Conservation (phyloP, 1,140 invertebrate species). For the Whitmania pigra region DNA sequence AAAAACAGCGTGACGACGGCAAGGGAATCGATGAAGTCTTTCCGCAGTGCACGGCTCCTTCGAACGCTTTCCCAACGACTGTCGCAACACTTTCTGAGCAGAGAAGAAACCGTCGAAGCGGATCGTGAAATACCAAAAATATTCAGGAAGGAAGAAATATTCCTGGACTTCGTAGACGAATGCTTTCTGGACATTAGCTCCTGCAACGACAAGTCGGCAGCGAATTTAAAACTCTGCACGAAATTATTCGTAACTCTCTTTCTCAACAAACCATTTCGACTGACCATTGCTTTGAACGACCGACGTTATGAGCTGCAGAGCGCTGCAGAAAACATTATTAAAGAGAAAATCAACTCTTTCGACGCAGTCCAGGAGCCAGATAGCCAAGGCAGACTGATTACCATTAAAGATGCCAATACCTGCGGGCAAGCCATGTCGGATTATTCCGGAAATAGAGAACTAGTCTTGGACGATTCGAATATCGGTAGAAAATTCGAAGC, state of each 20-base stretch:
- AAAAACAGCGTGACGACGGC: background rate
- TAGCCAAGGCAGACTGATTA: background rate
- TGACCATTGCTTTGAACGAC: conserved; percentile 1
- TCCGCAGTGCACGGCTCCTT: background rate
- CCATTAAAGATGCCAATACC: background rate
- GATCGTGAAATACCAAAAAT: background rate
- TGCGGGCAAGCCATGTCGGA: background rate
- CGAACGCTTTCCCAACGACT: background rate
- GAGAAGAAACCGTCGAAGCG: background rate
- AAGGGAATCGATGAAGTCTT: background rate
- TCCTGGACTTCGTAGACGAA: background rate
- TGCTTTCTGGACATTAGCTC: background rate
- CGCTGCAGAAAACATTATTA: background rate
- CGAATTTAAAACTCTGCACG: conserved; percentile 1
- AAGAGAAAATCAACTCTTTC: background rate
- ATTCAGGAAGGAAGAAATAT: background rate
- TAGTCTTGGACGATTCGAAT: background rate
- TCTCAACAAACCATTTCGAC: background rate
- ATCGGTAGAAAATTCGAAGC: conserved; percentile 5
- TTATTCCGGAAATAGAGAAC: conserved; percentile 2
- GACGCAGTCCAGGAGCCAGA: background rate
- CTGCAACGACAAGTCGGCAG: background rate
- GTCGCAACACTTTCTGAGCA: background rate
- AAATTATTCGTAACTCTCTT: background rate
- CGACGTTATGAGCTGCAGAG: background rate